Base-by-base conservation (phyloP, 2,113 vertebrate species). In the Brachyhypopomus gauderio region DNA sequence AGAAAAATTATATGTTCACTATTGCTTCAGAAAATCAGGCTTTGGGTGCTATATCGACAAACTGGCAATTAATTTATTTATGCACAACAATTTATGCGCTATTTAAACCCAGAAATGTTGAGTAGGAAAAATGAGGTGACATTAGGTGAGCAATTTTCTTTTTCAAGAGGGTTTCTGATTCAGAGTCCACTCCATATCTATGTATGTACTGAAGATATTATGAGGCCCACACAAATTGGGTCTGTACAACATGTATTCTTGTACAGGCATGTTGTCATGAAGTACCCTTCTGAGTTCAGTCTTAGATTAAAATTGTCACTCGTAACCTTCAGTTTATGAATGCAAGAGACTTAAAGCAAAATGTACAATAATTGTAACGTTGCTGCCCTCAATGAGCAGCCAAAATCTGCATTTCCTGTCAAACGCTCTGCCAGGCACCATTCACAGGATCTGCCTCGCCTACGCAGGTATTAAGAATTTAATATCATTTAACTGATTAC, bases 131-230 rank as follows among this genome's bases (percentile, higher is more conserved):
- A 70, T 70, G 22, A 79, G 36, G 3, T 72, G 77, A 72, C 67
- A 67, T 8, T 41, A 25, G 67, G 77, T 79, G 66, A 79, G 34
- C 77, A 72, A 79, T 79, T 79, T 71, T 62, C 67, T n/a, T 60
- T 56, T 62, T 60, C 55, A 72, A 19, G 55, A 71, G 67, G 30
- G 34, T 72, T 60, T 58, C 34, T 79, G 77, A 79, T 34, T 79
- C 77, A 79, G 27, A 27, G 0, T 8, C 5, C 30, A 9, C 48
- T 78, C 45, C 23, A 66, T 34, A 30, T 59, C 66, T 27, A n/a
- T n/a, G 45, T 14, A 55, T 70, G 22, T 36, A 71, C 77, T 67
- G 64, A 36, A 67, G 27, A 11, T 30, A 36, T 66, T 7, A 67
- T 38, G 1, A 36, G 64, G 20, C 36, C 34, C 36, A 41, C 66